A percentile compares a stretch with the other conserved stretches of the same genome.
These are phyloP conservation scores for Brachionus paranguensis DNA, from an alignment of 1,140 invertebrate genomes.

Conservation along the genomic window DNA sequence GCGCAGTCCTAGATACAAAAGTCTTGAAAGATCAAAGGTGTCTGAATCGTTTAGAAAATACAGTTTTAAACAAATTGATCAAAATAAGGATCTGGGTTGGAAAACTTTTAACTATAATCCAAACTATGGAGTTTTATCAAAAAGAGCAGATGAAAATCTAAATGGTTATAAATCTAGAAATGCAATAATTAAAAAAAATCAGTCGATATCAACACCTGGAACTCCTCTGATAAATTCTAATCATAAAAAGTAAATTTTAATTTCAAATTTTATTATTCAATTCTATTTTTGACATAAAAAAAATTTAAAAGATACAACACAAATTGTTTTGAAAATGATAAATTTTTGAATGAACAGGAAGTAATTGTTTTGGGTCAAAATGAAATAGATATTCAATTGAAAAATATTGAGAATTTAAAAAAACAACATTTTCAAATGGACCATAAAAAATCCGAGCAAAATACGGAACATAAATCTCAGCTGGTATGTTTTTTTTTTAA, in stretches of 20 bases:
- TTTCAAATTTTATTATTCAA: no score
- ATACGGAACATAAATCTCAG: not conserved
- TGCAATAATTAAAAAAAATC: not conserved
- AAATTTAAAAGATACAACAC: not conserved
- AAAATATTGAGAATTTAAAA: slow-evolving; percentile 21
- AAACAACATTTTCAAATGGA: not conserved
- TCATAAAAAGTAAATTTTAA: not conserved
- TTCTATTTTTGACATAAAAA: no score
- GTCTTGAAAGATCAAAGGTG: not conserved
- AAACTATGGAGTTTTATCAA: not conserved
- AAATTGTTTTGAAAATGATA: not conserved
- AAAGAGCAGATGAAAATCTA: not conserved
- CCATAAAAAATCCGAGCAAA: not conserved
- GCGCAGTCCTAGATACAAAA: not conserved
- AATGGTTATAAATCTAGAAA: not conserved
- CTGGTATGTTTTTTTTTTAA: not conserved
- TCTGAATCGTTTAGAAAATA: not conserved
- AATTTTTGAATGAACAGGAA: not conserved
- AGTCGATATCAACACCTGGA: not conserved
- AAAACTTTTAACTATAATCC: slow-evolving; percentile 13
- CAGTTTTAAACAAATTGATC: not conserved
- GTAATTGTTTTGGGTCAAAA: not conserved
- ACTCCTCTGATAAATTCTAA: not conserved
- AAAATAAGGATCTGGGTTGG: not conserved
- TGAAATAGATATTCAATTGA: slow-evolving; percentile 6